Evolutionary conservation across 2,113 vertebrate genomes (phyloP), one percentile per base, ranked within the genome.

Genomic region (Cyanistes caeruleus): DNA sequence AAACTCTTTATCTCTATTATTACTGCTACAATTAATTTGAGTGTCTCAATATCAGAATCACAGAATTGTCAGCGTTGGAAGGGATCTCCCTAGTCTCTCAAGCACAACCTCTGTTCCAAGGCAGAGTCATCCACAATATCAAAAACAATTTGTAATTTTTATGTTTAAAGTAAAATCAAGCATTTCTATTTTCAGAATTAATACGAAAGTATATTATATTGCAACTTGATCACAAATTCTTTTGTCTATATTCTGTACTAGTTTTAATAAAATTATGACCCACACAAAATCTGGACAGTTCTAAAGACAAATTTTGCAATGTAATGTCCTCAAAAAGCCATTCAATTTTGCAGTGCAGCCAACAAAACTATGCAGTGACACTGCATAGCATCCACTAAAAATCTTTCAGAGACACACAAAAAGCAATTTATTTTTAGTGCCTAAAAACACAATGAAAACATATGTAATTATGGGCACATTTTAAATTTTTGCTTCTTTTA

Each of bases 381-480:
- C 52, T 84, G 33, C 19, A 7, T 4, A 74, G 49, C 20, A 87
- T 63, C 70, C 67, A 55, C 31, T 83, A 79, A 93, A 92, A 87
- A 55, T 55, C 22, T 58, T 83, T 25, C 51, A 91, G 62, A 78
- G 63, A 75, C 75, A 90, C 93, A 95, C 35, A 91, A 88, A 87
- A 73, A 73, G 18, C 35, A 80, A 70, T 70, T 21, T 70, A 91
- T 85, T 96, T 95, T 93, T 89, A 94, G 87, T 41, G 39, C 43
- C 67, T 74, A 58, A 78, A 89, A 84, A 58, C 67, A 89, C 44
- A 96, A 94, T 68, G 44, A 95, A 93, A 95, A 89, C 24, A 63
- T 59, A 64, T 10, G 28, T 63, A 84, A 96, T 81, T 94, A 75
- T 33, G 81, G 84, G 44, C 68, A 96, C 60, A 92, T 81, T 95